A percentile compares a stretch with the other conserved stretches of the same genome.
These are phyloP conservation scores for Drosophila santomea DNA, from an alignment of 1,140 invertebrate genomes.

Conservation along the genomic window DNA sequence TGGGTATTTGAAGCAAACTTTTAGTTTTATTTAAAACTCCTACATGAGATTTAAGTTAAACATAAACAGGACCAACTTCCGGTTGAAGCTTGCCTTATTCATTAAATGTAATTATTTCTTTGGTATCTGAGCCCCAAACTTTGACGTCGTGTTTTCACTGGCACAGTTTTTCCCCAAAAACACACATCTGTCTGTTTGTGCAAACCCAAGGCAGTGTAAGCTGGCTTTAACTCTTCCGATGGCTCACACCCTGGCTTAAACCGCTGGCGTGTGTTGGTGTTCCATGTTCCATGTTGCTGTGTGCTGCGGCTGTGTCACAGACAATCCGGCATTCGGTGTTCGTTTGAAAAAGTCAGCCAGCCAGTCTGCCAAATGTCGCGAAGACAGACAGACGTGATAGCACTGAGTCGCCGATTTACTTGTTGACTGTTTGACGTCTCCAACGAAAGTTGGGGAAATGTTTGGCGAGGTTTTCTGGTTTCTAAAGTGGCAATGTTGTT, in stretches of 20 bases:
- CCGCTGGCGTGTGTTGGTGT: conserved; percentile 34
- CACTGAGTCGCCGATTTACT: conserved; percentile 9
- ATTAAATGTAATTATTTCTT: conserved; percentile 48
- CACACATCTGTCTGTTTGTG: conserved; percentile 14
- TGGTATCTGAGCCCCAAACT: conserved; percentile 19
- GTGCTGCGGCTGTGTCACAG: conserved; percentile 6
- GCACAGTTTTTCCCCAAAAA: conserved; percentile 21
- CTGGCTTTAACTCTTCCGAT: conserved; percentile 29
- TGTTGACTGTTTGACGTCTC: conserved; percentile 15
- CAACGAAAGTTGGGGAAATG: conserved; percentile 38
- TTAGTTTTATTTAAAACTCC: conserved; percentile 1
- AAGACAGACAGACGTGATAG: conserved; percentile 49
- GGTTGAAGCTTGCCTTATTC: conserved; percentile 35
- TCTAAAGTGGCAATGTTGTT: conserved; percentile 77
- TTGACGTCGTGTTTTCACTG: conserved; percentile 23
- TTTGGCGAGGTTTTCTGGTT: conserved; percentile 70
- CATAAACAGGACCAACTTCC: conserved; percentile 24
- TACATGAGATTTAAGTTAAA: conserved; percentile 8
- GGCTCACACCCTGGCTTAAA: conserved; percentile 19
- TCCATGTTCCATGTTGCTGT: neutral
- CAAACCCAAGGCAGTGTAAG: conserved; percentile 26
- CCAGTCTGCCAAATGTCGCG: conserved; percentile 53
- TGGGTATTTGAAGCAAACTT: neutral
- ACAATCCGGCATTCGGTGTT: conserved; percentile 22
- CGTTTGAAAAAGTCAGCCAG: conserved; percentile 24